These are phyloP conservation scores for Xenopus laevis DNA, from an alignment of 2,113 vertebrate genomes.

Conservation along the genomic window DNA sequence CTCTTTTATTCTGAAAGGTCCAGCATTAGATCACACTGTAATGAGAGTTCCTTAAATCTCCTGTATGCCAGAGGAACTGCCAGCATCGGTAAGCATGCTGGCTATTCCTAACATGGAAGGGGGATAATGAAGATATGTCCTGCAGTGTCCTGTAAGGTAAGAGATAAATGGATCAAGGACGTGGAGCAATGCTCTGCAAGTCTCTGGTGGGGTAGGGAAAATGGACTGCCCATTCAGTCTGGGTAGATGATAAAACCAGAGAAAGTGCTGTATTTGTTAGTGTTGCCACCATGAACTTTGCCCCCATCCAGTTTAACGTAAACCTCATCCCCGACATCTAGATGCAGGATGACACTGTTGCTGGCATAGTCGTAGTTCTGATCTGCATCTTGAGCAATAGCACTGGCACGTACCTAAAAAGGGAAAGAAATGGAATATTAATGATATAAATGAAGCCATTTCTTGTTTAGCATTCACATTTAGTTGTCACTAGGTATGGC, in stretches of 20 bases:
- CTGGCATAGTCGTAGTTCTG: constrained; percentile 92
- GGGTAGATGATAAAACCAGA: constrained; percentile 91
- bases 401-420: constrained; percentile 81
- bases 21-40: background rate
- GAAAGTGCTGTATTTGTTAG: constrained; percentile 94
- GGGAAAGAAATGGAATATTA: background rate
- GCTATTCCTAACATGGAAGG: constrained; percentile 21
- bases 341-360: constrained; percentile 86
- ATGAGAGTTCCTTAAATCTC: constrained; percentile 11
- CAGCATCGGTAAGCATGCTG: constrained; percentile 5
- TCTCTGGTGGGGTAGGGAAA: constrained; percentile 23
- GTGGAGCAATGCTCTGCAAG: constrained; percentile 39
- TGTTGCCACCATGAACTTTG: constrained; percentile 88
- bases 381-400: constrained; percentile 72
- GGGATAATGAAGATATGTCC: constrained; percentile 14
- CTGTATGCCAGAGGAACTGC: constrained; percentile 15
- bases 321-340: constrained; percentile 88
- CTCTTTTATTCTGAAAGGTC: constrained; percentile 1
- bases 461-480: too few species aligned
- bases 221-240: constrained; percentile 62
- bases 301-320: constrained; percentile 88
- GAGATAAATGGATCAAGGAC: constrained; percentile 21
- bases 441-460: too few species aligned
- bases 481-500: too few species aligned
- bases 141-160: constrained; percentile 17